Percentiles rank a stretch among this genome's conserved stretches.
Conservation (phyloP, 2,888 invertebrate species). For the Clivina fossor region DNA sequence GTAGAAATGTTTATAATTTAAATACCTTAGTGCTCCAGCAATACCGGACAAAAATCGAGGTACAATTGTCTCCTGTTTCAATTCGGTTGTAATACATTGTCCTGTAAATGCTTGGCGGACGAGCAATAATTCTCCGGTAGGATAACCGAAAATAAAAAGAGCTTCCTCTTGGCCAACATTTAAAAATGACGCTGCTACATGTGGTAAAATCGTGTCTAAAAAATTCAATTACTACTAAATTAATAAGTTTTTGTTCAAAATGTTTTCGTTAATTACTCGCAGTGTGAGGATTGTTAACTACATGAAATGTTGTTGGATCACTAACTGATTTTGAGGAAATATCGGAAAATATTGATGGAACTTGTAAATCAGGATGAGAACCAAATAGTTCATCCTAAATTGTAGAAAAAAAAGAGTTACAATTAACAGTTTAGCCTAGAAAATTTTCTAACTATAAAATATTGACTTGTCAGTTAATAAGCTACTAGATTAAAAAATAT, state of each 20-base stretch:
- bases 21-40: slow-evolving; percentile 65
- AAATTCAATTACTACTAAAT: slow-evolving; percentile 12
- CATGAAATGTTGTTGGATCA: slow-evolving; percentile 73
- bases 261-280: slow-evolving; percentile 59
- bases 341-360: slow-evolving; percentile 80
- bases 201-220: slow-evolving; percentile 63
- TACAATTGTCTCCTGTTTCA: slow-evolving; percentile 75
- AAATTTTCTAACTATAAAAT: too few relatives aligned
- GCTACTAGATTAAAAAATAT: too few relatives aligned
- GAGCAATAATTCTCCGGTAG: slow-evolving; percentile 69
- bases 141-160: slow-evolving; percentile 77
- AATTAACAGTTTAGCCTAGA: slow-evolving; percentile 27
- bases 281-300: slow-evolving; percentile 70
- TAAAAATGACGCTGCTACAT: slow-evolving; percentile 67
- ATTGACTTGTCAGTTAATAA: too few relatives aligned
- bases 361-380: slow-evolving; percentile 56
- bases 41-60: slow-evolving; percentile 76
- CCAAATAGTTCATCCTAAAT: slow-evolving; percentile 54
- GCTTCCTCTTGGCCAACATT: slow-evolving; percentile 65
- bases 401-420: too few relatives aligned
- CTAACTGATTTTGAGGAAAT: slow-evolving; percentile 64
- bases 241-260: slow-evolving; percentile 23
- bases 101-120: slow-evolving; percentile 69
- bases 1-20: too few relatives aligned
- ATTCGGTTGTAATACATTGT: slow-evolving; percentile 62